A percentile compares a stretch with the other conserved stretches of the same genome.
These are phyloP conservation scores for Rousettus madagascariensis DNA, from an alignment of 2,797 vertebrate genomes.

Conservation along the genomic window DNA sequence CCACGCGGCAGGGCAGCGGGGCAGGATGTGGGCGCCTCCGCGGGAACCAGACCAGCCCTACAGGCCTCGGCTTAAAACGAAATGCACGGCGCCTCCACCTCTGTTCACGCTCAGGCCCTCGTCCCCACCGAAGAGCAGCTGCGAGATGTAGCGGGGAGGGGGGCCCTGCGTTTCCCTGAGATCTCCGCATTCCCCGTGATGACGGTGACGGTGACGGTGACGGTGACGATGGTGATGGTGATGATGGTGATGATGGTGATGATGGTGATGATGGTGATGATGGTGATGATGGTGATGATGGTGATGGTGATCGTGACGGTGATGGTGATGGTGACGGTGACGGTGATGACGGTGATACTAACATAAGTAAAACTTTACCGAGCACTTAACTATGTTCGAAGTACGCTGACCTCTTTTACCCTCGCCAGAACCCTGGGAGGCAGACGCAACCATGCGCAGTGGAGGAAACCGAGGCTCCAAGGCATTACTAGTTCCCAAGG, in stretches of 20 bases:
- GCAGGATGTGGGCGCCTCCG: too few relatives aligned
- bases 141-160: background rate
- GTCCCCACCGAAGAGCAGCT: background rate
- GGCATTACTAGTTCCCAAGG: background rate
- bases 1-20: rapidly evolving
- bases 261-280: rapidly evolving
- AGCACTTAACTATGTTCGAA: background rate
- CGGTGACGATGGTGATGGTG: rapidly evolving
- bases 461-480: background rate
- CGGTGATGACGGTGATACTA: background rate
- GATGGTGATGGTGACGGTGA: too few relatives aligned
- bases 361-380: background rate
- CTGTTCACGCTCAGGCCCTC: background rate
- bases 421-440: background rate
- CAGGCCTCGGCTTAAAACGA: background rate
- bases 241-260: too few relatives aligned
- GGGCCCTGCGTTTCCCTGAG: background rate
- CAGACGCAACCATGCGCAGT: rapidly evolving
- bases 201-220: background rate
- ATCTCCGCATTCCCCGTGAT: background rate
- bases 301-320: rapidly evolving
- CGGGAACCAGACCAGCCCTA: background rate
- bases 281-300: background rate
- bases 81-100: rapidly evolving
- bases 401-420: background rate